phyloP scores from a whole-genome alignment of 2,797 vertebrate species.

The Pelodytes ibericus region DNA sequence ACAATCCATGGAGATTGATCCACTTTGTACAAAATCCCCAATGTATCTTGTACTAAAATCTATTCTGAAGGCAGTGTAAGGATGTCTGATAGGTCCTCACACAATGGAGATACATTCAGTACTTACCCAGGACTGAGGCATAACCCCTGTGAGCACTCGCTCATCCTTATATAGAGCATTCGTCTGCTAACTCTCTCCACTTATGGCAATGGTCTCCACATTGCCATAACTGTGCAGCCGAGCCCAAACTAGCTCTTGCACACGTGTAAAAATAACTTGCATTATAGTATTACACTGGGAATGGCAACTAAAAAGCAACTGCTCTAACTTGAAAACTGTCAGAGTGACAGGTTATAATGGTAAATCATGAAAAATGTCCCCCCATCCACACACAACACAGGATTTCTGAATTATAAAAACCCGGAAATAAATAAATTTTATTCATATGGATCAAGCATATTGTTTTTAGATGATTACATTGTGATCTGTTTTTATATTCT shows the following conservation, averaged over 20 bases:
- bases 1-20: no score
- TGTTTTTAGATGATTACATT: no score
- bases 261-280: constrained; percentile 39
- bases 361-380: background rate
- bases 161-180: constrained; percentile 23
- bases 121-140: constrained; percentile 20
- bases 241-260: constrained; percentile 13
- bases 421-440: no score
- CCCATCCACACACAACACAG: no score
- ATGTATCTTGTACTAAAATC: no score
- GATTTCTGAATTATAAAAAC: no score
- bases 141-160: background rate
- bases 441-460: no score
- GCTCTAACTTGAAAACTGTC: background rate
- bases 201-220: background rate
- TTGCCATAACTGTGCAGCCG: constrained; percentile 8
- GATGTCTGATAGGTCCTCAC: background rate
- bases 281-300: constrained; percentile 6
- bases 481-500: no score
- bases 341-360: background rate
- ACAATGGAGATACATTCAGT: background rate
- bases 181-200: background rate
- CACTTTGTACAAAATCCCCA: no score
- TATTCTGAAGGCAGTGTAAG: no score
- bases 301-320: background rate